phyloP scores from a whole-genome alignment of 2,113 vertebrate species.

The Peromyscus leucopus region DNA sequence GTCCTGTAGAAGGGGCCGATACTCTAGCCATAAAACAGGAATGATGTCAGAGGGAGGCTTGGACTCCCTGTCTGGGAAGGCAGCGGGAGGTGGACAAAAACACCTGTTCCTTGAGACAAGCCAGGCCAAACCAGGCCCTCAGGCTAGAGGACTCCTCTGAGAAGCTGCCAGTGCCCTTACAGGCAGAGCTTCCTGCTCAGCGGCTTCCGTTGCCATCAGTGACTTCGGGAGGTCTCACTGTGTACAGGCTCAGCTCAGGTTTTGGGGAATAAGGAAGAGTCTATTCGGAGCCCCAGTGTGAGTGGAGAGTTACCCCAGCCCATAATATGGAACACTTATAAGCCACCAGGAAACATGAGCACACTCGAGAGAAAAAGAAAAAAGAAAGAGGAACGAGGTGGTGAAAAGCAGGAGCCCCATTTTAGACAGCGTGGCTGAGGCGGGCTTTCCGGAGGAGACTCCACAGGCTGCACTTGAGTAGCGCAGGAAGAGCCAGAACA shows the following conservation, averaged over 20 bases:
- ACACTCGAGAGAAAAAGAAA: background rate
- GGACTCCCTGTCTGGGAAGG: conserved; percentile 47
- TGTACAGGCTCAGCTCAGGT: background rate
- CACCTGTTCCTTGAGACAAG: conserved; percentile 37
- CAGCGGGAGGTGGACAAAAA: background rate
- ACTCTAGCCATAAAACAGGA: conserved; percentile 54
- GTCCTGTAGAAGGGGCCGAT: background rate
- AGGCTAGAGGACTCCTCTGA: rapidly evolving
- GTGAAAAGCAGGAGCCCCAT: background rate
- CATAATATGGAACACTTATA: background rate
- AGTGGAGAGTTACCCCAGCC: background rate
- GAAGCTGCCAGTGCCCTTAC: rapidly evolving
- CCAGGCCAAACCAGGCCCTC: background rate
- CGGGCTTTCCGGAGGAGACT: background rate
- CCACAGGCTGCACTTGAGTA: background rate
- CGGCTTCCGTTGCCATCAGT: background rate
- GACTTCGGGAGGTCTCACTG: background rate
- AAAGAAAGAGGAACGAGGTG: background rate
- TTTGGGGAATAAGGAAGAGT: background rate
- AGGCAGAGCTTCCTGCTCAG: background rate
- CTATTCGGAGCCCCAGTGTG: background rate
- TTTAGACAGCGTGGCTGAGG: background rate
- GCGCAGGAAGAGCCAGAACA: background rate
- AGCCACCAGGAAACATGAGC: background rate
- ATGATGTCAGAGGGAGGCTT: conserved; percentile 44